Conservation (phyloP, 2,797 vertebrate species). For the Channa striata region DNA sequence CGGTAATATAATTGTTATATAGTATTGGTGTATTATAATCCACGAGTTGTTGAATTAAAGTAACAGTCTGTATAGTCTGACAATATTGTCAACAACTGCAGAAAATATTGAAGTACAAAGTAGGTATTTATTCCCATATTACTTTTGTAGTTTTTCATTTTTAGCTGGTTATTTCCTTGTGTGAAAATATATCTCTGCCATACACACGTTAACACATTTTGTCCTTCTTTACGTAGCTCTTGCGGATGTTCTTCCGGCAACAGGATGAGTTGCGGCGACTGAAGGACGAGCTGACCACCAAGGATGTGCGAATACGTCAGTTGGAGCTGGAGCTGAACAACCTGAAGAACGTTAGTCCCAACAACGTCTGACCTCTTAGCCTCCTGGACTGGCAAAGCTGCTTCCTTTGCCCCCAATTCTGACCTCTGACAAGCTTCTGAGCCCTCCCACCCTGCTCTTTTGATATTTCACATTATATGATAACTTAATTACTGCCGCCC, state of each 20-base stretch:
- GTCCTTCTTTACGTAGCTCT: slow-evolving; percentile 83
- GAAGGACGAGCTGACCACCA: slow-evolving; percentile 93
- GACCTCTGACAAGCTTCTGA: slow-evolving; percentile 70
- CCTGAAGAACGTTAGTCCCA: slow-evolving; percentile 93
- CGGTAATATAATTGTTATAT: neutral
- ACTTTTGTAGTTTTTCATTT: neutral
- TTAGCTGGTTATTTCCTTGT: neutral
- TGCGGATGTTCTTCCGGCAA: slow-evolving; percentile 98
- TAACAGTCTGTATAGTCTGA: no score
- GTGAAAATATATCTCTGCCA: neutral
- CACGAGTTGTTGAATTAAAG: no score
- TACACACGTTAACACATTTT: neutral
- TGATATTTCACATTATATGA: slow-evolving; percentile 48
- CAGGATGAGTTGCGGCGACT: slow-evolving; percentile 95
- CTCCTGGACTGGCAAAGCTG: slow-evolving; percentile 66
- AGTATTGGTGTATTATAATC: neutral
- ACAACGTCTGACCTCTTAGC: slow-evolving; percentile 88
- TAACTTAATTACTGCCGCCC: slow-evolving; percentile 51
- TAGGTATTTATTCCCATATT: neutral
- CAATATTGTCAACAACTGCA: no score
- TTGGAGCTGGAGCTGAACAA: slow-evolving; percentile 97
- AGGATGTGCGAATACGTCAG: slow-evolving; percentile 94
- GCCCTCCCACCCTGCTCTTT: slow-evolving; percentile 55
- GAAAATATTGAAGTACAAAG: neutral
- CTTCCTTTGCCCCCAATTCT: slow-evolving; percentile 58